Conservation (phyloP, 2,113 vertebrate species). For the Capricornis sumatraensis region DNA sequence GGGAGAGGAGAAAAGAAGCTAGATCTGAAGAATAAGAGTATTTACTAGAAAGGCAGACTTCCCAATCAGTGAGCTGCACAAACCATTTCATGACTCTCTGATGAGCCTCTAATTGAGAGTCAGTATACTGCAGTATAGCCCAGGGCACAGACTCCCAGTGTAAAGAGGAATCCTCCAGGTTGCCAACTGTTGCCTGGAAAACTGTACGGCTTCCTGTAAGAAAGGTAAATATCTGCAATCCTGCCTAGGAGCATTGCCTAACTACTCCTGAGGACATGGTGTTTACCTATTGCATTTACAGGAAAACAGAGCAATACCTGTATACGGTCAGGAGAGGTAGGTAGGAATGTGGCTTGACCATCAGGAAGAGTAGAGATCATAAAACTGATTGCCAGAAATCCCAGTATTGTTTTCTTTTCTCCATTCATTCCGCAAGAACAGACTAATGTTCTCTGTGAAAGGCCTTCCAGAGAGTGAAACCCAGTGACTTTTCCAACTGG, state of each 20-base stretch:
- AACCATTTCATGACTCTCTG: neutral
- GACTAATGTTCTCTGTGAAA: slow-evolving; percentile 14
- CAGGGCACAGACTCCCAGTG: neutral
- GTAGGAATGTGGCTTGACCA: slow-evolving; percentile 12
- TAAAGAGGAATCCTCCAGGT: neutral
- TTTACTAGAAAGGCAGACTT: neutral
- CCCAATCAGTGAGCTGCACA: neutral
- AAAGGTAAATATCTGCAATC: neutral
- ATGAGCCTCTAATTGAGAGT: neutral
- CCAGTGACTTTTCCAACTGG: neutral
- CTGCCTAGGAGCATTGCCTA: slow-evolving; percentile 33
- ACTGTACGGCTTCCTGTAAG: slow-evolving; percentile 28
- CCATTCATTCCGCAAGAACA: neutral
- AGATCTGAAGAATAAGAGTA: neutral
- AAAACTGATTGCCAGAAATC: slow-evolving; percentile 21
- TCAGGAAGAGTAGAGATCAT: slow-evolving; percentile 36
- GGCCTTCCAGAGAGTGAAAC: neutral
- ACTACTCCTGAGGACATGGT: neutral
- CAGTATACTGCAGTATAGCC: neutral
- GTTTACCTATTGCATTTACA: slow-evolving; percentile 43
- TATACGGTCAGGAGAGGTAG: neutral
- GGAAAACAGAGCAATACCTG: slow-evolving; percentile 24
- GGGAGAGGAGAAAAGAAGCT: neutral
- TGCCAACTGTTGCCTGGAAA: slow-evolving; percentile 28
- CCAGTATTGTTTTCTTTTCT: slow-evolving; percentile 1